phyloP scores from a whole-genome alignment of 2,888 invertebrate genomes.

The Caenorhabditis sp. region DNA sequence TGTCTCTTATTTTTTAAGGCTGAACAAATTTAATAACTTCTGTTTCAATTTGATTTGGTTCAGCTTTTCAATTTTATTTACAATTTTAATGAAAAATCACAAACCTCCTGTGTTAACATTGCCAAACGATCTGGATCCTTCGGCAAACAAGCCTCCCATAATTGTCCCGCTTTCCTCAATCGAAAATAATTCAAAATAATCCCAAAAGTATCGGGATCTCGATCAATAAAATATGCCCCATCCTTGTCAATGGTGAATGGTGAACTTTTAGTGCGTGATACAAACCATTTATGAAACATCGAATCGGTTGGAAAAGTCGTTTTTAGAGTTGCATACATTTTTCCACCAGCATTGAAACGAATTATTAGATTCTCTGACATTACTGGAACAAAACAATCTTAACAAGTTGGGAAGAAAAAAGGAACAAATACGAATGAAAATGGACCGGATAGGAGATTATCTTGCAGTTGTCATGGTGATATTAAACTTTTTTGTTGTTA shows the following conservation, averaged over 20 bases:
- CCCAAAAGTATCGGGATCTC: slow-evolving; percentile 65
- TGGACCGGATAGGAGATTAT: not conserved
- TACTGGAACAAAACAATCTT: not conserved
- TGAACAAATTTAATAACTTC: too few relatives aligned
- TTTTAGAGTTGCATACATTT: slow-evolving; percentile 41
- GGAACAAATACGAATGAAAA: not conserved
- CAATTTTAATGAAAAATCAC: not conserved
- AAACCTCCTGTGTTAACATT: slow-evolving; percentile 58
- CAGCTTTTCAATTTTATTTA: not conserved
- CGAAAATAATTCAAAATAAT: slow-evolving; percentile 69
- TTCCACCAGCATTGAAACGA: slow-evolving; percentile 68
- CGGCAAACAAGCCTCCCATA: slow-evolving; percentile 69
- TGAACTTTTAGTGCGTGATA: slow-evolving; percentile 53
- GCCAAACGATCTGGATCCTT: slow-evolving; percentile 67
- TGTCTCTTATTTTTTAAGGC: too few relatives aligned
- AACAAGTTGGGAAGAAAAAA: slow-evolving; percentile 1
- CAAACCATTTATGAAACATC: slow-evolving; percentile 65
- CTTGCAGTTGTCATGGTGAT: not conserved
- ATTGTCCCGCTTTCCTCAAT: slow-evolving; percentile 56
- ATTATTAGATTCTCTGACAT: slow-evolving; percentile 48
- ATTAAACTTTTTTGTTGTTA: not conserved
- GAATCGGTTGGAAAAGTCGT: slow-evolving; percentile 48
- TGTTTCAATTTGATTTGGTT: too few relatives aligned
- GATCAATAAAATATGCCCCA: slow-evolving; percentile 67
- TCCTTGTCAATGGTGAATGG: slow-evolving; percentile 59